Base-by-base conservation (phyloP, 2,797 vertebrate species). In the Rhabdophis nuchalis region DNA sequence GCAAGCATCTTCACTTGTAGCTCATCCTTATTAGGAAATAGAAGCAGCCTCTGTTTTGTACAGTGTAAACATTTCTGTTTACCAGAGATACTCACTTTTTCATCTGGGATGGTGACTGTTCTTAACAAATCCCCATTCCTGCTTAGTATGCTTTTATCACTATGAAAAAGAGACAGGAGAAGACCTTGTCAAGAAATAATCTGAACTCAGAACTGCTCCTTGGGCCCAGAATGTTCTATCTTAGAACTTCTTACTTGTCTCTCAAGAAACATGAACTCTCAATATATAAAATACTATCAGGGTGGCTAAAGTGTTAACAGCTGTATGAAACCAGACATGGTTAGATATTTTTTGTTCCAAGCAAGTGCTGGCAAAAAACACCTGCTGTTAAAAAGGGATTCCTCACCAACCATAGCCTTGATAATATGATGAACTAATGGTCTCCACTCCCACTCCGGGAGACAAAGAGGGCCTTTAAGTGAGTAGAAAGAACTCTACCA, bases 391-490 rank as follows among this genome's bases (percentile, higher is more conserved):
- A 87, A 88, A 82, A n/a, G 16, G 4, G 68, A 18, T 85, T 86
- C 25, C 54, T 58, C 58, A 7, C 54, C 4, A n/a, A 50, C 12
- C n/a, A 8, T 46, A 9, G 29, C 85, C 77, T 14, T n/a, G 41
- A n/a, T 27, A 18, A 41, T 32, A 77, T 23, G 11, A 58, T 52
- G 20, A 64, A 32, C n/a, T 50, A 36, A 61, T 20, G 53, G 32
- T 90, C 58, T 60, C n/a, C 13, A 53, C 53, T 12, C 87, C 87
- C 57, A 60, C 14, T 32, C 50, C 64, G 23, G 86, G 56, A 93
- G 89, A 93, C 89, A 93, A 93, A 90, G 86, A 32, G 29, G 68
- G n/a, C 32, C 50, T 93, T 93, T 57, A 82, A 93, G 53, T 46
- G 1, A 53, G 29, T 41, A 72, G 86, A 88, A 58, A 72, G 68